Evolutionary conservation across 2,888 invertebrate genomes (phyloP).

Genomic region (Xestia rhomboidea): DNA sequence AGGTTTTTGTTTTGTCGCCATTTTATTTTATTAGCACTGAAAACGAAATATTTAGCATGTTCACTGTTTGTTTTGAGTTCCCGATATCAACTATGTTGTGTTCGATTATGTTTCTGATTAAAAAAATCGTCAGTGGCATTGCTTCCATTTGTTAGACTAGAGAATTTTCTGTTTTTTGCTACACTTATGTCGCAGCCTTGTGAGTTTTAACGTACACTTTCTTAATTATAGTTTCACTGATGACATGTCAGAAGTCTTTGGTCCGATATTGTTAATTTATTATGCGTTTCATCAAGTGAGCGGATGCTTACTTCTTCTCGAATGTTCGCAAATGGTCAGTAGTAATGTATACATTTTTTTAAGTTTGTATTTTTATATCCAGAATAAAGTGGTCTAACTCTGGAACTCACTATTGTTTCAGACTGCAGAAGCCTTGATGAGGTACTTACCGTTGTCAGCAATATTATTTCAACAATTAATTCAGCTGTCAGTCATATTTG

Average conservation of each 20-base stretch:
- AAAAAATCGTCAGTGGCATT: neutral
- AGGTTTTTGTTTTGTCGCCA: neutral
- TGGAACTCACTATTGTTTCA: slow-evolving; percentile 15
- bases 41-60: too few species aligned
- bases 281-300: slow-evolving; percentile 51
- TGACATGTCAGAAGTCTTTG: slow-evolving; percentile 41
- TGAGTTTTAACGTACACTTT: neutral
- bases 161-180: neutral
- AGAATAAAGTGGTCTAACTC: neutral
- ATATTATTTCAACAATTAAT: slow-evolving; percentile 69
- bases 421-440: slow-evolving; percentile 47
- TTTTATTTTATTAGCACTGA: neutral
- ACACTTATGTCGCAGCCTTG: neutral
- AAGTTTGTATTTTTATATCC: neutral
- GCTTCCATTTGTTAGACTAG: neutral
- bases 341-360: neutral
- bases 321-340: slow-evolving; percentile 62
- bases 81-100: too few species aligned
- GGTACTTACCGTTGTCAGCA: slow-evolving; percentile 59
- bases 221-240: slow-evolving; percentile 48
- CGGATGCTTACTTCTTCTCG: slow-evolving; percentile 61
- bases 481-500: slow-evolving; percentile 70
- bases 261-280: slow-evolving; percentile 37
- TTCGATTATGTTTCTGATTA: too few species aligned
- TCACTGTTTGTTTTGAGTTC: too few species aligned